These are phyloP conservation scores for Epizoanthus illoricatus DNA, from an alignment of 92 coral and sea anemone genomes.

Conservation along the genomic window DNA sequence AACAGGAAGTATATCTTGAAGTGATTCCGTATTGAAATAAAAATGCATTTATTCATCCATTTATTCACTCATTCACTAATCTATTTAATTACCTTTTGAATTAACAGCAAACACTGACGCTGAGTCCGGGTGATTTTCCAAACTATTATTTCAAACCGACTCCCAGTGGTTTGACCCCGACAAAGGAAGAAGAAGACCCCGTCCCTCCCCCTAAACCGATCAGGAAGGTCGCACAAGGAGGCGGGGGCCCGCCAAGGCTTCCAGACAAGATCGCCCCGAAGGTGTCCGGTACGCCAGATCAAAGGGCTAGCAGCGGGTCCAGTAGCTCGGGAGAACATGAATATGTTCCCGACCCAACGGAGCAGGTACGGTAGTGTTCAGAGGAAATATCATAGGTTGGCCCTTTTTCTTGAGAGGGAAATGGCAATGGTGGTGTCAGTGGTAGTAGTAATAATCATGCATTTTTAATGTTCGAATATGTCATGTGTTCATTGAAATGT, in stretches of 20 bases:
- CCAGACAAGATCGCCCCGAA: conserved; percentile 64
- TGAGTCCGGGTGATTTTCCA: conserved; percentile 33
- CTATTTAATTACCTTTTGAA: background rate
- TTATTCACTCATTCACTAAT: too few species aligned
- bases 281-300: conserved; percentile 45
- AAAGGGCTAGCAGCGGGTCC: conserved; percentile 74
- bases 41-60: too few species aligned
- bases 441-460: background rate
- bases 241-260: conserved; percentile 55
- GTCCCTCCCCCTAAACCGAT: conserved; percentile 40
- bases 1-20: too few species aligned
- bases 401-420: background rate
- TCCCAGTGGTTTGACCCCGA: conserved; percentile 12
- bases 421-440: background rate
- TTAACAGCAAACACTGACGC: conserved; percentile 25
- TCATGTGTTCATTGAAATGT: too few species aligned
- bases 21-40: too few species aligned
- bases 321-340: conserved; percentile 63
- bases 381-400: background rate
- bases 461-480: too few species aligned
- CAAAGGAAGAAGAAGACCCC: conserved; percentile 34
- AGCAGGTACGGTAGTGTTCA: conserved; percentile 12
- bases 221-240: conserved; percentile 26
- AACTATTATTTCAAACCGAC: conserved; percentile 18
- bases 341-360: conserved; percentile 2